Evolutionary conservation across 2,888 invertebrate species (phyloP).

Genomic region (Cordilura impudica): DNA sequence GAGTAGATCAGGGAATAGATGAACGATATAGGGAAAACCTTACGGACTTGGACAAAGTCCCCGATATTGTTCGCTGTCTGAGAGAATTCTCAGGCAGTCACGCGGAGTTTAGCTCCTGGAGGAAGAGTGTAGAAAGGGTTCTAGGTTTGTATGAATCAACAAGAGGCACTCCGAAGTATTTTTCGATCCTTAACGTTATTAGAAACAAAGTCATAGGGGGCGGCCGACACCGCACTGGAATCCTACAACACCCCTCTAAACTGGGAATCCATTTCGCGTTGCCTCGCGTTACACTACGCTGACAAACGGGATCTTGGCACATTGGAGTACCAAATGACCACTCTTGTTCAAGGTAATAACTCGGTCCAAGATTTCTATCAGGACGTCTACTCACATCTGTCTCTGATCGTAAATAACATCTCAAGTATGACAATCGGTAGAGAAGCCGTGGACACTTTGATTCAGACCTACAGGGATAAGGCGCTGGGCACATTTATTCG

Average conservation of each 20-base stretch:
- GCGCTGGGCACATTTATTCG: too few species aligned
- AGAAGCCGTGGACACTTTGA: too few species aligned
- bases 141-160: neutral
- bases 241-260: too few species aligned
- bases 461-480: too few species aligned
- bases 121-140: neutral
- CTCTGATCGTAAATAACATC: neutral
- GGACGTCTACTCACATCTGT: too few species aligned
- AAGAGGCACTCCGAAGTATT: neutral
- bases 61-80: neutral
- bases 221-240: too few species aligned
- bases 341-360: neutral
- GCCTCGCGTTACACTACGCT: constrained; percentile 5
- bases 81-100: neutral
- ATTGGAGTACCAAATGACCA: constrained; percentile 8
- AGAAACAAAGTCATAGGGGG: too few species aligned
- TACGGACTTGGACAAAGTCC: neutral
- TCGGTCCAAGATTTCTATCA: neutral
- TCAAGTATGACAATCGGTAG: too few species aligned
- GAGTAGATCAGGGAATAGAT: neutral
- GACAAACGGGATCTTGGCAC: constrained; percentile 12
- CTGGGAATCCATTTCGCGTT: too few species aligned
- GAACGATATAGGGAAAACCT: neutral
- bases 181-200: neutral
- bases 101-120: neutral